Evolutionary conservation across 2,113 vertebrate species (phyloP).

Genomic region (Nesogale talazaci): DNA sequence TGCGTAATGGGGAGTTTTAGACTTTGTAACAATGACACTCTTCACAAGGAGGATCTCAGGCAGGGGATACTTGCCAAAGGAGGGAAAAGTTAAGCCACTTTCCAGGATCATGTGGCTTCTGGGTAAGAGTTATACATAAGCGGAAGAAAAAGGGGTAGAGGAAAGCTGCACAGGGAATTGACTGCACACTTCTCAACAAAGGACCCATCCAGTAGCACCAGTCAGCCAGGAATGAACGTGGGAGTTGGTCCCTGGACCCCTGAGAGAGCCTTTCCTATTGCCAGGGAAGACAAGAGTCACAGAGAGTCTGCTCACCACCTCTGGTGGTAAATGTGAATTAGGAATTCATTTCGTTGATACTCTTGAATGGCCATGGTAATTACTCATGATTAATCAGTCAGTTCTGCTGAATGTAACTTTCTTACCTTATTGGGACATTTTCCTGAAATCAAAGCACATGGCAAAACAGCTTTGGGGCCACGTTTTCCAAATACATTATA

Average conservation of each 20-base stretch:
- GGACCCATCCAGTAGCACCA: not conserved
- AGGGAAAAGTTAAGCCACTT: not conserved
- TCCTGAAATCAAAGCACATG: constrained; percentile 31
- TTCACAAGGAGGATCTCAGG: not conserved
- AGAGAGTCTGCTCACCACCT: constrained; percentile 31
- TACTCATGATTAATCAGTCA: not conserved
- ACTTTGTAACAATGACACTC: not conserved
- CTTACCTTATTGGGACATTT: constrained; percentile 44
- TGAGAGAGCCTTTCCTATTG: not conserved
- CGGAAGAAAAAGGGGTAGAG: not conserved
- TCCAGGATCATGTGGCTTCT: not conserved
- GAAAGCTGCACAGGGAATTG: not conserved
- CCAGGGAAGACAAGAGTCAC: not conserved
- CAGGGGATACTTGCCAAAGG: not conserved
- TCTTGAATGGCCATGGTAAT: constrained; percentile 39
- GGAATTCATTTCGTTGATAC: constrained; percentile 45
- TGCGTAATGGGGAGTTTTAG: too few relatives aligned
- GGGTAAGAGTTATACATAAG: not conserved
- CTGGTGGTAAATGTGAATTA: constrained; percentile 60
- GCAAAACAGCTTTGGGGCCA: constrained; percentile 25
- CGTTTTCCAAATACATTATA: constrained; percentile 49
- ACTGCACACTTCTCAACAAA: not conserved
- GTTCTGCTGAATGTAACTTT: constrained; percentile 43
- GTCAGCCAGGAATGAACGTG: not conserved
- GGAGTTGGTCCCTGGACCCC: not conserved